Evolutionary conservation across 2,797 vertebrate genomes (phyloP).

Genomic region (Brotogeris chrysoptera): DNA sequence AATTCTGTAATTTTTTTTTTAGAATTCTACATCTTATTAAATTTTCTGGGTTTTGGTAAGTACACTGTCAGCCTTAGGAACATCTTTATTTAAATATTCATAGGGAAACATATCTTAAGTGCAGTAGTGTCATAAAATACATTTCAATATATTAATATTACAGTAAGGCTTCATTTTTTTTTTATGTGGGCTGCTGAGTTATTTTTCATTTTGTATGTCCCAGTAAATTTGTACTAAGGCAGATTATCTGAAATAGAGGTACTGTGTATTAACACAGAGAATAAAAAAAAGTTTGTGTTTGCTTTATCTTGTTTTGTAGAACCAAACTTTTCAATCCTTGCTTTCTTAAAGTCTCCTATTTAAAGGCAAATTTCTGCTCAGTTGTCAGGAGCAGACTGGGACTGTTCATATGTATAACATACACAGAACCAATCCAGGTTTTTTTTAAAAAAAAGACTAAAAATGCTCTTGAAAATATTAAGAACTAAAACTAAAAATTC

Average conservation of each 20-base stretch:
- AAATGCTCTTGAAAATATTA: neutral
- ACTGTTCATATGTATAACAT: neutral
- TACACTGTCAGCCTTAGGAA: slow-evolving; percentile 16
- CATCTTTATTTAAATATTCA: slow-evolving; percentile 6
- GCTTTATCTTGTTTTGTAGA: slow-evolving; percentile 54
- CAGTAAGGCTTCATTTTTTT: neutral
- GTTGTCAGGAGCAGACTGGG: neutral
- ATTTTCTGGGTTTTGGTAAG: slow-evolving; percentile 29
- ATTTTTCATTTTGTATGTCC: slow-evolving; percentile 64
- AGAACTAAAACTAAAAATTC: neutral
- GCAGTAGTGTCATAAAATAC: neutral
- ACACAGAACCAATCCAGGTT: neutral
- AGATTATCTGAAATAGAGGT: slow-evolving; percentile 73
- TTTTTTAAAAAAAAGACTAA: slow-evolving; percentile 57
- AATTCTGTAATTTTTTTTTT: neutral
- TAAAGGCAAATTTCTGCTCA: neutral
- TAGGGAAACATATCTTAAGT: neutral
- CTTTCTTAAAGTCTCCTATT: neutral
- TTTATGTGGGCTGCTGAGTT: neutral
- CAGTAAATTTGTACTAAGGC: slow-evolving; percentile 68
- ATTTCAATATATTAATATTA: neutral
- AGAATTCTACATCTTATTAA: neutral
- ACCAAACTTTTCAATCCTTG: neutral
- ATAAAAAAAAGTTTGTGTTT: slow-evolving; percentile 69
- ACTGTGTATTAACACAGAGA: slow-evolving; percentile 64